Evolutionary conservation across 2,797 vertebrate genomes (phyloP).

Genomic region (Dromococcyx pavoninus): DNA sequence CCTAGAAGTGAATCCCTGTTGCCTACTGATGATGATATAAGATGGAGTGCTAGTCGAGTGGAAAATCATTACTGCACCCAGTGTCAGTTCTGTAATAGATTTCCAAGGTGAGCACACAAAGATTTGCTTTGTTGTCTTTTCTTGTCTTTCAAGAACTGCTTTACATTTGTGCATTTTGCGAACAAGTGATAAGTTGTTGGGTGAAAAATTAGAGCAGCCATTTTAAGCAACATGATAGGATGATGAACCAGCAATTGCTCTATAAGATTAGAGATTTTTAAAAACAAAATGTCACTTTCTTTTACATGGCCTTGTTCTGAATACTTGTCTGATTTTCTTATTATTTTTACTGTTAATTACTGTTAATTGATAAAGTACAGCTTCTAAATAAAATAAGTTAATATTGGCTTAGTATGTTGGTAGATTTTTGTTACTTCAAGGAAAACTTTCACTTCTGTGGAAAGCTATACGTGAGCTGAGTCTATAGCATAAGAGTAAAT

Average conservation of each 20-base stretch:
- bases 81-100: conserved; percentile 86
- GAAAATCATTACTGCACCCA: conserved; percentile 90
- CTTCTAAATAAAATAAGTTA: neutral
- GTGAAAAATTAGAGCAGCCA: neutral
- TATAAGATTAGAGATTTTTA: neutral
- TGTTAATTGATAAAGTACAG: neutral
- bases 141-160: neutral
- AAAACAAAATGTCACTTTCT: neutral
- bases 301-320: neutral
- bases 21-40: conserved; percentile 84
- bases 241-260: neutral
- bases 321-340: neutral
- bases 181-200: neutral
- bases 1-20: conserved; percentile 70
- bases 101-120: conserved; percentile 83
- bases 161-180: neutral
- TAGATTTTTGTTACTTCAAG: neutral
- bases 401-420: neutral
- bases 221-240: neutral
- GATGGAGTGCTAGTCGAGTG: conserved; percentile 86
- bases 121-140: neutral
- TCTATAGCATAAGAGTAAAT: neutral
- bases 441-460: neutral
- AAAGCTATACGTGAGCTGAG: neutral
- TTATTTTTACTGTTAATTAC: neutral